A percentile compares a stretch with the other conserved stretches of the same genome.
Conservation (phyloP, 1,140 invertebrate species). For the Druon quercuslanigerum region DNA sequence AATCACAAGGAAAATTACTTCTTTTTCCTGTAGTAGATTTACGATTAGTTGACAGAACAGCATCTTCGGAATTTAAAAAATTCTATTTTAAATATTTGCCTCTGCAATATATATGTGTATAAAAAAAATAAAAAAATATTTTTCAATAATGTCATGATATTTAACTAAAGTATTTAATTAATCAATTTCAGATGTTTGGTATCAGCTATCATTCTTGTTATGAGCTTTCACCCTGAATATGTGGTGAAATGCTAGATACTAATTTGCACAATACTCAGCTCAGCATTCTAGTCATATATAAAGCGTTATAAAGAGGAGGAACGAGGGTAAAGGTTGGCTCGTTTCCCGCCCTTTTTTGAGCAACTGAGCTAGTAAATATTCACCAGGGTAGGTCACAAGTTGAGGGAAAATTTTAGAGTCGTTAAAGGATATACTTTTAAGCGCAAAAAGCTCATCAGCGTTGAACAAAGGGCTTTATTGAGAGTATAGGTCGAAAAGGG, state of each 20-base stretch:
- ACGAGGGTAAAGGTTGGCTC: slow-evolving; percentile 41
- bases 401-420: slow-evolving; percentile 59
- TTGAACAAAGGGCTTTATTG: slow-evolving; percentile 34
- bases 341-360: slow-evolving; percentile 48
- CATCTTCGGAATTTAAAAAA: no score
- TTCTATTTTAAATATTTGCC: no score
- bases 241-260: slow-evolving; percentile 46
- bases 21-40: no score
- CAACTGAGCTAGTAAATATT: slow-evolving; percentile 55
- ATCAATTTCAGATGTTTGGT: no score
- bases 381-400: slow-evolving; percentile 47
- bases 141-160: no score
- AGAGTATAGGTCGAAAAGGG: no score
- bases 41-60: no score
- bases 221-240: slow-evolving; percentile 39
- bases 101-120: no score
- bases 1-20: no score
- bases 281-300: slow-evolving; percentile 44
- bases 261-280: slow-evolving; percentile 44
- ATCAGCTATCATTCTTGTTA: not conserved
- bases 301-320: slow-evolving; percentile 47
- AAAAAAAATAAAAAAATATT: no score
- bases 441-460: slow-evolving; percentile 61
- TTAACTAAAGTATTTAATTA: no score
- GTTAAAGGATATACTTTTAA: slow-evolving; percentile 57